Conservation (phyloP, 2,888 invertebrate genomes). For the Mythimna impura region DNA sequence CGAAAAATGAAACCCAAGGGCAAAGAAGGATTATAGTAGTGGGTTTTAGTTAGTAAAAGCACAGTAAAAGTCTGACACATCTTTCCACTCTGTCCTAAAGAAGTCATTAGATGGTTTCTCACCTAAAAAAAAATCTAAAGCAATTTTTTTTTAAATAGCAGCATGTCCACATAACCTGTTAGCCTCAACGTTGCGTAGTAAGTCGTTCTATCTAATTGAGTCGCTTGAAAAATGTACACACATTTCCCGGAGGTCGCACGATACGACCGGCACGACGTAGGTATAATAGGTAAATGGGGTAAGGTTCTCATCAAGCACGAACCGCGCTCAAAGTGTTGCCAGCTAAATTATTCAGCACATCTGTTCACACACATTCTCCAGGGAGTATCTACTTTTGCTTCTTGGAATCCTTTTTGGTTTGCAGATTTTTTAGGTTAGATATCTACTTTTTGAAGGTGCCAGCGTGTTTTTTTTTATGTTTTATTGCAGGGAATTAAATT, state of each 20-base stretch:
- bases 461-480: constrained; percentile 1
- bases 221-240: constrained; percentile 63
- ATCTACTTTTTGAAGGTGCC: constrained; percentile 49
- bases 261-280: constrained; percentile 26
- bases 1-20: no score
- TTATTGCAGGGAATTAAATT: not conserved
- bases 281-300: constrained; percentile 62
- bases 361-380: constrained; percentile 72
- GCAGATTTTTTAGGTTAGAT: constrained; percentile 68
- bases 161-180: constrained; percentile 51
- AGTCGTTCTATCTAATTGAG: constrained; percentile 67
- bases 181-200: constrained; percentile 63
- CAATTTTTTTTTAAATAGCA: not conserved
- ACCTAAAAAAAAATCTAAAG: no score
- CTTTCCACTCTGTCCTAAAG: no score
- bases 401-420: constrained; percentile 72
- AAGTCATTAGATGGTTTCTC: no score
- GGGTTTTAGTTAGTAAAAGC: no score
- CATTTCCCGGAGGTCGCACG: constrained; percentile 45
- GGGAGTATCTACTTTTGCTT: constrained; percentile 60
- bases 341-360: constrained; percentile 80
- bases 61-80: no score
- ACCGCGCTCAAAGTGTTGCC: constrained; percentile 73
- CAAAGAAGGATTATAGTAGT: no score
- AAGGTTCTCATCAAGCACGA: constrained; percentile 68